These are phyloP conservation scores for Lycia hirtaria DNA, from an alignment of 2,888 invertebrate species.

Conservation along the genomic window DNA sequence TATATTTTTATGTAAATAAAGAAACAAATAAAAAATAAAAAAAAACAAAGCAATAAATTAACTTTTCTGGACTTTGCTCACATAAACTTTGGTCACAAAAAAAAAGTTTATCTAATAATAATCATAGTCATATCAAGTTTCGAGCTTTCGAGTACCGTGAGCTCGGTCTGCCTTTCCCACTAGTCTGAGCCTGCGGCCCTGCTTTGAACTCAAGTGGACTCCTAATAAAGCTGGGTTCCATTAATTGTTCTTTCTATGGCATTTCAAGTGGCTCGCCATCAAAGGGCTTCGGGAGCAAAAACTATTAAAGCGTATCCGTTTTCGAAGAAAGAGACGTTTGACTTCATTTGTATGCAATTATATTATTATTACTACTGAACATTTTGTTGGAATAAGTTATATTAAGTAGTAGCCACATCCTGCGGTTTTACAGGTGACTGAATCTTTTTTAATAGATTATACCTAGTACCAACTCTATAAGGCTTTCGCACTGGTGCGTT, in stretches of 20 bases:
- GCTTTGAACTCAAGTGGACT: constrained; percentile 68
- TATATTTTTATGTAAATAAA: too few species aligned
- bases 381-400: background rate
- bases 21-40: too few species aligned
- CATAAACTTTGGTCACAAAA: too few species aligned
- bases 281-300: constrained; percentile 45
- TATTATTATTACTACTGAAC: background rate
- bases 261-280: constrained; percentile 55
- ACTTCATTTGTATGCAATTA: constrained; percentile 3
- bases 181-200: constrained; percentile 52
- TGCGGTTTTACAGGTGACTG: background rate
- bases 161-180: too few species aligned
- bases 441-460: background rate
- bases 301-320: constrained; percentile 37
- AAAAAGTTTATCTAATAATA: too few species aligned
- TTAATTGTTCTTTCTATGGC: constrained; percentile 61
- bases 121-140: too few species aligned
- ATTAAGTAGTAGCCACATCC: background rate
- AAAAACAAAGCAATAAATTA: too few species aligned
- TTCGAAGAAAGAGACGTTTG: constrained; percentile 18
- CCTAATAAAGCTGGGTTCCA: constrained; percentile 57
- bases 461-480: too few species aligned
- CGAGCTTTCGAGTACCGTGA: too few species aligned
- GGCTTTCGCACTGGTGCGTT: background rate
- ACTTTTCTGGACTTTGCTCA: too few species aligned